Evolutionary conservation across 2,113 vertebrate genomes (phyloP).

Genomic region (Ciconia maguari): DNA sequence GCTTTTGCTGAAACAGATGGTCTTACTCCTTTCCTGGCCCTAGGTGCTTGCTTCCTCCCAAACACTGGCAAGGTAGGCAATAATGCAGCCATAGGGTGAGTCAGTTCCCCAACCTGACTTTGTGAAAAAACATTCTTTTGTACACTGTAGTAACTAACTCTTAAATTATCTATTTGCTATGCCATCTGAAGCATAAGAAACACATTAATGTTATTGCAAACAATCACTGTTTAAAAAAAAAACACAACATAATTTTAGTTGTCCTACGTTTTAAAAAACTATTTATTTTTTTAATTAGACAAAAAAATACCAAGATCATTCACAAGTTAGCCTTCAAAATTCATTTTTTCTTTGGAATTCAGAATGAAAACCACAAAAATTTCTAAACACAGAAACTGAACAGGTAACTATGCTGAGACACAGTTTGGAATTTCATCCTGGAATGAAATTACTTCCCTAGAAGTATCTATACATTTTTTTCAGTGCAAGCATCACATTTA

Average conservation of each 20-base stretch:
- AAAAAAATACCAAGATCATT: background rate
- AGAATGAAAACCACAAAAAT: background rate
- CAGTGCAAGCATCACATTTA: background rate
- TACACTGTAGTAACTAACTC: background rate
- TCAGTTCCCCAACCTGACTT: background rate
- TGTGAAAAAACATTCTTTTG: background rate
- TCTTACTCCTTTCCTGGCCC: background rate
- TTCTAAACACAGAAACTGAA: background rate
- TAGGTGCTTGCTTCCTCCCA: background rate
- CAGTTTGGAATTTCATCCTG: background rate
- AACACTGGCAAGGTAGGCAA: background rate
- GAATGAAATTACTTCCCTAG: background rate
- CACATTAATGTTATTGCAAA: background rate
- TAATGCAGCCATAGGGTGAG: background rate
- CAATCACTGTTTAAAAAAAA: rapidly evolving
- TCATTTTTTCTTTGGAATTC: background rate
- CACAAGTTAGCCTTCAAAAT: background rate
- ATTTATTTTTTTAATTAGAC: background rate
- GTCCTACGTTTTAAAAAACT: background rate
- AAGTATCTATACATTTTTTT: background rate
- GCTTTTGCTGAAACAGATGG: background rate
- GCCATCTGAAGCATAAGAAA: background rate
- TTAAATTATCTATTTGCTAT: background rate
- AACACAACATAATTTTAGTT: rapidly evolving
- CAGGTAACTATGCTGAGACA: background rate